Conservation (phyloP, 2,797 vertebrate species). For the Borostomias antarcticus region DNA sequence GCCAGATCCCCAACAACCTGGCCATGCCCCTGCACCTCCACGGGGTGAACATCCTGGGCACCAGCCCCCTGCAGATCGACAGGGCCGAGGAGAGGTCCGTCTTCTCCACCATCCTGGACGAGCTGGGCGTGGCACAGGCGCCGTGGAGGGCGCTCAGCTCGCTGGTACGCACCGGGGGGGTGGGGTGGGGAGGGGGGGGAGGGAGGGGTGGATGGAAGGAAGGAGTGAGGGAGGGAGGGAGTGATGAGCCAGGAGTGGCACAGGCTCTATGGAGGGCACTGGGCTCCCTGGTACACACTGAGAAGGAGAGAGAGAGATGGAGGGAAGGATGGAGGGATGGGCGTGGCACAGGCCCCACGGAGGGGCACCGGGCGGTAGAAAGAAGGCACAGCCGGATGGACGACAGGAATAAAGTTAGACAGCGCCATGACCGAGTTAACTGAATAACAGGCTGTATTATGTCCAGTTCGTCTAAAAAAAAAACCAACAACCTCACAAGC, state of each 20-base stretch:
- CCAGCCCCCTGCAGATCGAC: slow-evolving; percentile 87
- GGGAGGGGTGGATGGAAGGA: too few species aligned
- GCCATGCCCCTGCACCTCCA: slow-evolving; percentile 86
- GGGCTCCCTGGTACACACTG: too few species aligned
- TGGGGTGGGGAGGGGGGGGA: too few species aligned
- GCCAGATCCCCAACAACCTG: slow-evolving; percentile 95
- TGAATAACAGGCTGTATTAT: not conserved
- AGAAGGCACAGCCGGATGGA: not conserved
- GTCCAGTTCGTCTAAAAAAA: not conserved
- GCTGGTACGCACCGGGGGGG: slow-evolving; percentile 68
- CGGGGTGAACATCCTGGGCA: slow-evolving; percentile 90
- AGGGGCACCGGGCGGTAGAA: too few species aligned
- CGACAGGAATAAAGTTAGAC: not conserved
- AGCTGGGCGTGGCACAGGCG: slow-evolving; percentile 88
- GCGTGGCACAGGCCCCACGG: too few species aligned
- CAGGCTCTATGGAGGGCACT: too few species aligned
- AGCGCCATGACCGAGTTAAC: not conserved
- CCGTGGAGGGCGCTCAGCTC: slow-evolving; percentile 92
- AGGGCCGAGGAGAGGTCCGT: slow-evolving; percentile 89
- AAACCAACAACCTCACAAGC: not conserved
- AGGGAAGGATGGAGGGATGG: not conserved
- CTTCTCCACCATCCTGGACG: slow-evolving; percentile 89
- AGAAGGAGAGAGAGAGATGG: too few species aligned
- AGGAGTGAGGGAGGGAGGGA: too few species aligned
- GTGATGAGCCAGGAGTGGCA: too few species aligned